Base-by-base conservation (phyloP, 1,140 invertebrate species). In the Homalodisca vitripennis region DNA sequence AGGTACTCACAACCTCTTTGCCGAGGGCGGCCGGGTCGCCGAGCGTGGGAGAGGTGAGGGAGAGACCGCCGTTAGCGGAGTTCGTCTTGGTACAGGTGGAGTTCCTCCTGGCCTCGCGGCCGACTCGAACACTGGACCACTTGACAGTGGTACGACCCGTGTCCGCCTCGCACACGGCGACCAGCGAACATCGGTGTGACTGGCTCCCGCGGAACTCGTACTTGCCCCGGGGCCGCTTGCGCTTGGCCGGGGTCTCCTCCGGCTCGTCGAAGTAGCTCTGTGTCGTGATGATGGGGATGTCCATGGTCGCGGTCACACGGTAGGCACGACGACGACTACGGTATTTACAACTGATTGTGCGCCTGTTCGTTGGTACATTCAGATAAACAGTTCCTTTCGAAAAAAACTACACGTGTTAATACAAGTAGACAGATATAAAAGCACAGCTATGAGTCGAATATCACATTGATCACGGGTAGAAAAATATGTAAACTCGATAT, bases 1-100 rank as follows among this genome's bases (percentile, higher is more conserved):
- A n/a, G n/a, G n/a, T n/a, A 48, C 41, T 66, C 41, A 41, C 46
- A 46, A 27, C 48, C 22, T 66, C 63, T 22, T 66, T 66, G 20
- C 24, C 10, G 29, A 31, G 53, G 12, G 48, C 48, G 22, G 48
- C 31, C 29, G 68, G 27, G 66, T 46, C 24, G 26, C 41, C 57
- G 47, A 31, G 29, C 67, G 66, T 31, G 29, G 72, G 63, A 30
- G 69, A 71, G 26, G 66, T 70, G 53, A 72, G 68, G 31, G 53
- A 62, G 55, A 75, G 62, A 10, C 72, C 72, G 1, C 73, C 74
- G 64, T 75, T 74, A 32, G 66, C 74, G 22, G 71, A 71, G 51
- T 67, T 71, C 29, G 69, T 72, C 60, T 72, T 70, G 30, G 71
- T 70, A 57, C 62, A 70, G 24, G 41, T 30, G 22, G 74, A 74